Conservation (phyloP, 2,888 invertebrate genomes). For the Drosophila quinaria region DNA sequence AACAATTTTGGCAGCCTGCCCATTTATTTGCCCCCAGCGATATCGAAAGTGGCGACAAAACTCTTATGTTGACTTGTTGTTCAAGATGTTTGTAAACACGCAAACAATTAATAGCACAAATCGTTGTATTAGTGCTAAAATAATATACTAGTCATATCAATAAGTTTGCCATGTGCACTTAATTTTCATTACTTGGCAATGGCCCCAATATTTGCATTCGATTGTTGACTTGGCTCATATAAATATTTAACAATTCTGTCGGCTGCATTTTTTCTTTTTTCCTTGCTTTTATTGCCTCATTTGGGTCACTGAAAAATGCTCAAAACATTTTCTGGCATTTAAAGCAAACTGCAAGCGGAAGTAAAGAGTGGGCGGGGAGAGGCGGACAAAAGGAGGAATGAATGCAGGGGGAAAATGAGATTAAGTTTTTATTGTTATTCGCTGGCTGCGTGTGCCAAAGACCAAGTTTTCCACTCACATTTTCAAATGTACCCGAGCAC, state of each 20-base stretch:
- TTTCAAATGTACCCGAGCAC: not conserved
- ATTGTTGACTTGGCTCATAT: constrained; percentile 26
- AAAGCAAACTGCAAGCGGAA: constrained; percentile 25
- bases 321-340: constrained; percentile 25
- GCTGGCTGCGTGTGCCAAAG: constrained; percentile 21
- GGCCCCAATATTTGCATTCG: constrained; percentile 36
- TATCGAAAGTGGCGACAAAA: constrained; percentile 33
- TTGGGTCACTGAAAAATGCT: constrained; percentile 40
- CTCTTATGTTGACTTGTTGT: constrained; percentile 33
- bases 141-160: constrained; percentile 30
- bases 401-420: constrained; percentile 24
- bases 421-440: constrained; percentile 50
- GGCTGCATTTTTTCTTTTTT: constrained; percentile 17
- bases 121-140: constrained; percentile 25
- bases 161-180: constrained; percentile 10
- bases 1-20: constrained; percentile 44
- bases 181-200: constrained; percentile 42
- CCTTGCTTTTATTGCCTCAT: constrained; percentile 3
- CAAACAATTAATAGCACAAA: constrained; percentile 26
- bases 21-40: constrained; percentile 13
- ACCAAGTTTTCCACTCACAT: constrained; percentile 23
- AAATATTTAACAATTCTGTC: constrained; percentile 35
- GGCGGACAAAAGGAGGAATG: not conserved
- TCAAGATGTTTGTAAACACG: constrained; percentile 28
- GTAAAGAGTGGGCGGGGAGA: not conserved